A percentile compares a stretch with the other conserved stretches of the same genome.
Conservation (phyloP, 30 jellyfish, hydroid and myxozoan genomes). For the Hydractinia echinata region DNA sequence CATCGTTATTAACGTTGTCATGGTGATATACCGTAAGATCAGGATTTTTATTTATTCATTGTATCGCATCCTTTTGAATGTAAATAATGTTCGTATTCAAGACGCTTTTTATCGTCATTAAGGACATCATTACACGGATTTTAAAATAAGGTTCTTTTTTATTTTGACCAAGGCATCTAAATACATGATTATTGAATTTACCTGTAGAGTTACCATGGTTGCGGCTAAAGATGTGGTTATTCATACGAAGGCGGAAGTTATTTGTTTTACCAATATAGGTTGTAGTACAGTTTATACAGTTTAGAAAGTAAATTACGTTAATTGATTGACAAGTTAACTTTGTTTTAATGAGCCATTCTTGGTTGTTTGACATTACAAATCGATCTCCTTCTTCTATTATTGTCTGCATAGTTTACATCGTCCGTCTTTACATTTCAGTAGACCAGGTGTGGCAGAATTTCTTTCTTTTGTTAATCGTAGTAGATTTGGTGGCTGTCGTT, state of each 20-base stretch:
- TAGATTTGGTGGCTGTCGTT: too few species aligned
- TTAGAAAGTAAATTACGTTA: too few species aligned
- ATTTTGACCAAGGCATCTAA: not conserved
- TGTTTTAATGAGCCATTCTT: too few species aligned
- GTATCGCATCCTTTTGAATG: slow-evolving; percentile 7
- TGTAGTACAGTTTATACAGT: too few species aligned
- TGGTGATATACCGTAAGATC: not conserved
- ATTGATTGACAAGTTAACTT: too few species aligned
- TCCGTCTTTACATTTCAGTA: too few species aligned
- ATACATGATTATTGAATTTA: slow-evolving; percentile 1
- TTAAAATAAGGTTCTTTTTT: slow-evolving; percentile 1
- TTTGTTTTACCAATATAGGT: not conserved
- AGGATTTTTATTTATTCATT: not conserved
- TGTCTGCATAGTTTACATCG: too few species aligned
- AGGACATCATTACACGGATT: too few species aligned
- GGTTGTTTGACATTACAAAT: too few species aligned
- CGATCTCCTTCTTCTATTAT: too few species aligned
- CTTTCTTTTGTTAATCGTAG: too few species aligned
- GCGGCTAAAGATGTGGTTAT: not conserved
- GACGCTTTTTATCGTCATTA: not conserved
- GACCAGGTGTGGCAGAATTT: too few species aligned
- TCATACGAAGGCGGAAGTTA: slow-evolving; percentile 12
- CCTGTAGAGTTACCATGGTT: slow-evolving; percentile 4
- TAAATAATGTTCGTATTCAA: slow-evolving; percentile 1
- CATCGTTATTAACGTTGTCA: slow-evolving; percentile 3